phyloP scores from a whole-genome alignment of 2,797 vertebrate genomes.

The Danio jaintianensis region DNA sequence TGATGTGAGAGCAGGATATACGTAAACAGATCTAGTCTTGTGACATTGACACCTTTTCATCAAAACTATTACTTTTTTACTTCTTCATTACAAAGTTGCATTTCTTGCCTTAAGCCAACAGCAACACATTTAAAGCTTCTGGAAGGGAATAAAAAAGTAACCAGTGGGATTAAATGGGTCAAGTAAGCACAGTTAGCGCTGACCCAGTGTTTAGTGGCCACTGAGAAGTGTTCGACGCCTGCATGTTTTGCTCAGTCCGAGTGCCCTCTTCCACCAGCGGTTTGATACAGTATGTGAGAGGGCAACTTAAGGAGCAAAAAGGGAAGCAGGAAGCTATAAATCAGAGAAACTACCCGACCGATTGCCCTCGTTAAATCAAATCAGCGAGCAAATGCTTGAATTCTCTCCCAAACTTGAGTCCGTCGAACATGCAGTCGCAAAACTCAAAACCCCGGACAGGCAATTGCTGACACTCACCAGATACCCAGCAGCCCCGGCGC shows the following conservation, averaged over 20 bases:
- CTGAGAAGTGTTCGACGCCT: conserved; percentile 77
- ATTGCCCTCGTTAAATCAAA: conserved; percentile 91
- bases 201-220: conserved; percentile 79
- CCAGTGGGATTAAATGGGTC: too few relatives aligned
- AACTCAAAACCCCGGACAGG: conserved; percentile 67
- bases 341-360: conserved; percentile 88
- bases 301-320: conserved; percentile 69
- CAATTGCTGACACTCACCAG: conserved; percentile 86
- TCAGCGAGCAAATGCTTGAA: conserved; percentile 86
- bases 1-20: too few relatives aligned
- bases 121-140: too few relatives aligned
- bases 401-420: conserved; percentile 69
- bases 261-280: conserved; percentile 65
- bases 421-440: conserved; percentile 21
- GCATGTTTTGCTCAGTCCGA: conserved; percentile 77
- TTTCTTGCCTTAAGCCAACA: too few relatives aligned
- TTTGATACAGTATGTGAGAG: conserved; percentile 81
- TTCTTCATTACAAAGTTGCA: too few relatives aligned
- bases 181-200: conserved; percentile 88
- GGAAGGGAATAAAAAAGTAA: too few relatives aligned
- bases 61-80: too few relatives aligned
- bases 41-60: too few relatives aligned
- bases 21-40: too few relatives aligned
- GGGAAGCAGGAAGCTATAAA: conserved; percentile 94
- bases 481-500: conserved; percentile 83